These are phyloP conservation scores for Drosophila ohnishii DNA, from an alignment of 1,140 invertebrate species.

Conservation along the genomic window DNA sequence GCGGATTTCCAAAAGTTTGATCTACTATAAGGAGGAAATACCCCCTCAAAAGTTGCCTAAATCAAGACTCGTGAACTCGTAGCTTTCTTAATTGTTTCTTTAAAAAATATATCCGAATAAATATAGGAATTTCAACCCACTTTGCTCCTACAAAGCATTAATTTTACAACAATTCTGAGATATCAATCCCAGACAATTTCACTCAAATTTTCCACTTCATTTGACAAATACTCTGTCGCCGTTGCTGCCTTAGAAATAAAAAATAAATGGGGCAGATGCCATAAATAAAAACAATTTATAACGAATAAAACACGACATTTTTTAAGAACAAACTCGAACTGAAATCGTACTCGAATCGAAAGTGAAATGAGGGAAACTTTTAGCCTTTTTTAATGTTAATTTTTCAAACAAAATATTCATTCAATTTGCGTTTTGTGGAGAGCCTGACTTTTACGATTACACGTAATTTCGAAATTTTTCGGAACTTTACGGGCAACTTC, in stretches of 20 bases:
- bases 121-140: background rate
- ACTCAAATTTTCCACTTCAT: constrained; percentile 26
- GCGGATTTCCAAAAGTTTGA: no score
- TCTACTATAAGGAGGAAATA: no score
- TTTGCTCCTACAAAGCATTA: background rate
- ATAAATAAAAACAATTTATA: constrained; percentile 46
- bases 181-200: background rate
- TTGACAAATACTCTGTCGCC: constrained; percentile 12
- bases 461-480: constrained; percentile 61
- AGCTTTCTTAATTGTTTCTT: background rate
- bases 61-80: no score
- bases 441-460: constrained; percentile 62
- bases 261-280: constrained; percentile 51
- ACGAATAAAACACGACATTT: constrained; percentile 25
- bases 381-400: constrained; percentile 35
- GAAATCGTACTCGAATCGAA: constrained; percentile 1
- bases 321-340: constrained; percentile 11
- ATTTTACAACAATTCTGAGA: background rate
- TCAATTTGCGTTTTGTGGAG: constrained; percentile 43
- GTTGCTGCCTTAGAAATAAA: constrained; percentile 27
- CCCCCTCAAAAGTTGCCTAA: no score
- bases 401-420: constrained; percentile 63
- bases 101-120: background rate
- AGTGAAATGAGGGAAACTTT: constrained; percentile 1
- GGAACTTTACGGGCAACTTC: constrained; percentile 47